Conservation (phyloP, 2,888 invertebrate genomes). For the Ypsolopha sequella region DNA sequence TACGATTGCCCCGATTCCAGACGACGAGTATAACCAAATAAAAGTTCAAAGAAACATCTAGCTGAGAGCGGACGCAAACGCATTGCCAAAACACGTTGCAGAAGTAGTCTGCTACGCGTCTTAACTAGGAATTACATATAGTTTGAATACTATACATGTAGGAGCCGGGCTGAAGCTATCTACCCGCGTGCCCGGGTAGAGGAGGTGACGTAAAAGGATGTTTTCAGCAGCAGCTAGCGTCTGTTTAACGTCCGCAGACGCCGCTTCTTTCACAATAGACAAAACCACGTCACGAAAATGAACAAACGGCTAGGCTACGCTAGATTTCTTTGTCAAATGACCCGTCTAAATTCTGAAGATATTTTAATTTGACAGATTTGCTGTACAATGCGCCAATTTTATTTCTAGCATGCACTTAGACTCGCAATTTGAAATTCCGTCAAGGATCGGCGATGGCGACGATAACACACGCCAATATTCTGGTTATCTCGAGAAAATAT, state of each 20-base stretch:
- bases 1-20: too few relatives aligned
- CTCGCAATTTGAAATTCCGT: too few relatives aligned
- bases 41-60: too few relatives aligned
- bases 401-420: conserved; percentile 1
- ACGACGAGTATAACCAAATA: too few relatives aligned
- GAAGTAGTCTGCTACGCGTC: too few relatives aligned
- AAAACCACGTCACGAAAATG: not conserved
- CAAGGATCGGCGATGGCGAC: too few relatives aligned
- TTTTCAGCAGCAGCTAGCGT: conserved; percentile 62
- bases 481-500: too few relatives aligned
- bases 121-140: too few relatives aligned
- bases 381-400: not conserved
- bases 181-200: conserved; percentile 33
- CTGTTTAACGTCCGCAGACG: conserved; percentile 58
- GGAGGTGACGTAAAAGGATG: conserved; percentile 69
- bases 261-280: not conserved
- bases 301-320: not conserved
- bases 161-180: not conserved
- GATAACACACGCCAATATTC: too few relatives aligned
- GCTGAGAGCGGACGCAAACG: too few relatives aligned
- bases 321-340: not conserved
- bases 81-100: too few relatives aligned
- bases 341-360: not conserved
- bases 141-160: too few relatives aligned
- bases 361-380: not conserved